Evolutionary conservation across 2,888 invertebrate species (phyloP).

Genomic region (Caenorhabditis uteleia): DNA sequence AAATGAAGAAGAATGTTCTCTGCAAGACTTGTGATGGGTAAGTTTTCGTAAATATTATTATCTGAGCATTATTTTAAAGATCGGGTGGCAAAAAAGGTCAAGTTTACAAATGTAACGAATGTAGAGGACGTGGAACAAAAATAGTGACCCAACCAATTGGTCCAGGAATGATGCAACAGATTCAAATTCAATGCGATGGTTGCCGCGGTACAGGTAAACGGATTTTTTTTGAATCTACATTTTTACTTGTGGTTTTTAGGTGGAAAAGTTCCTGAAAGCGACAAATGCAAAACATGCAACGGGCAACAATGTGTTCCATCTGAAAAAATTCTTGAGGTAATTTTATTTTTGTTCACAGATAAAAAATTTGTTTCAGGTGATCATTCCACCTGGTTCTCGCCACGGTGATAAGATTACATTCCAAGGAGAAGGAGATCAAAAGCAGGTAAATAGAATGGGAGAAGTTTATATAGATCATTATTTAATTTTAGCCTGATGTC

Average conservation of each 20-base stretch:
- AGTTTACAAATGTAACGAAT: constrained; percentile 76
- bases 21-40: constrained; percentile 81
- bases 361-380: constrained; percentile 7
- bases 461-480: background rate
- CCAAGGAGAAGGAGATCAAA: constrained; percentile 86
- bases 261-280: constrained; percentile 76
- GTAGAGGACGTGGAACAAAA: constrained; percentile 79
- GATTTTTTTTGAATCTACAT: constrained; percentile 2
- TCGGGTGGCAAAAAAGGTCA: constrained; percentile 65
- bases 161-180: constrained; percentile 75
- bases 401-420: constrained; percentile 86
- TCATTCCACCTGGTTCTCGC: constrained; percentile 87
- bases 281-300: constrained; percentile 82
- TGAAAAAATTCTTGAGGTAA: constrained; percentile 83
- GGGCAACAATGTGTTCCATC: constrained; percentile 85
- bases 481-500: constrained; percentile 77
- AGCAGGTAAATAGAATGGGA: constrained; percentile 70
- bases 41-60: constrained; percentile 13
- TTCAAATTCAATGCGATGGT: constrained; percentile 72
- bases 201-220: constrained; percentile 74
- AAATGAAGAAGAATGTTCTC: constrained; percentile 83
- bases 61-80: constrained; percentile 42
- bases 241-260: constrained; percentile 7
- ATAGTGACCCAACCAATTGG: constrained; percentile 73
- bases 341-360: too few species aligned